Evolutionary conservation across 2,113 vertebrate species (phyloP), one percentile per base, ranked within the genome.

Genomic region (Tursiops truncatus): DNA sequence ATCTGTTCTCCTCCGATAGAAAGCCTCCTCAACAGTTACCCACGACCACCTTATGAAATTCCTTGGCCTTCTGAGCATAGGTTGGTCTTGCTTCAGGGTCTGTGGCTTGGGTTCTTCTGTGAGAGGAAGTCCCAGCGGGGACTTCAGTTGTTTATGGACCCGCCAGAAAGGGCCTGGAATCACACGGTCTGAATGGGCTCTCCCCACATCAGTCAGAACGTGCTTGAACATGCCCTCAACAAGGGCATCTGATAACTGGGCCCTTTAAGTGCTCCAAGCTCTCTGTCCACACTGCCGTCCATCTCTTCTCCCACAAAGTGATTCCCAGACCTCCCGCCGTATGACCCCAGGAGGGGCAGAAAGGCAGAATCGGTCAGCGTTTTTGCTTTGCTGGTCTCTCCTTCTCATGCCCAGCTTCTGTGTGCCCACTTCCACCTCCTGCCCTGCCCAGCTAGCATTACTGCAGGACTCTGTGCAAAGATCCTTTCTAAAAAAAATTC

Each of bases 321-420:
- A 14, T 28, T 70, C 8, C 68, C 47, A n/a, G 21, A 21, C 5
- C 12, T 14, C 74, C 28, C 14, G 0, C 41, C 9, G 36, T 6
- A 38, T 0, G n/a, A 91, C 2, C 8, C 21, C 6, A 0, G 18
- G 44, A 87, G 41, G n/a, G 50, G 56, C 41, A 31, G 31, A 47
- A 21, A 65, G 62, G 87, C 36, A 83, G 71, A n/a, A 9, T 6
- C 3, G 17, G 3, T 0, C 41, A 8, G 26, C 0, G 2, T 2
- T 38, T 65, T 73, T 8, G n/a, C 14, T 83, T 15, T 36, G 5
- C 76, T 58, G 14, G 18, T 50, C 60, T 53, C 77, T 74, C 5
- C 15, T 23, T 77, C n/a, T 65, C 10, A 0, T 0, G 5, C 31
- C 8, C 33, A 8, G 0, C 53, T 50, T 9, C 63, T 15, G 6